These are phyloP conservation scores for Falco cherrug DNA, from an alignment of 2,797 vertebrate species.

Conservation along the genomic window DNA sequence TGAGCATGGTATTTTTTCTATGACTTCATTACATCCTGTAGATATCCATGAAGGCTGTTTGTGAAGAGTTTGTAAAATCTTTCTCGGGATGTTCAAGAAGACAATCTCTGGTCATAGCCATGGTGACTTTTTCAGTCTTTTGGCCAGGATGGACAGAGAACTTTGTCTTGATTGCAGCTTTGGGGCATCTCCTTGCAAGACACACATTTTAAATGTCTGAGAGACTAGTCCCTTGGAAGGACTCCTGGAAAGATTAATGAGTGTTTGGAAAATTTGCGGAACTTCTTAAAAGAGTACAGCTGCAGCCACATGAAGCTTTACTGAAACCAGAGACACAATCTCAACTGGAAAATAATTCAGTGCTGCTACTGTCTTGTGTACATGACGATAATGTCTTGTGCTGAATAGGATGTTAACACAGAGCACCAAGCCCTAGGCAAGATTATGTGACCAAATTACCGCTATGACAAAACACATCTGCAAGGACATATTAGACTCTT, in stretches of 20 bases:
- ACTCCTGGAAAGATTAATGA: neutral
- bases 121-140: neutral
- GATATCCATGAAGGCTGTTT: neutral
- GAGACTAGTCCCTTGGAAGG: neutral
- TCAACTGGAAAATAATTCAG: neutral
- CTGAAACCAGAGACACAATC: neutral
- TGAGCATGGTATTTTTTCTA: neutral
- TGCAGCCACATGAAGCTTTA: neutral
- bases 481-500: neutral
- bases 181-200: neutral
- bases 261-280: neutral
- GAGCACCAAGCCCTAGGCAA: neutral
- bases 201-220: rapidly evolving
- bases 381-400: neutral
- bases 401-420: neutral
- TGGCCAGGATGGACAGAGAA: neutral
- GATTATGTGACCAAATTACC: neutral
- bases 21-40: neutral
- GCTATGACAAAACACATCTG: neutral
- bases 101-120: neutral
- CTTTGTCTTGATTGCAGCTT: neutral
- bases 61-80: neutral
- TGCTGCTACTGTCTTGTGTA: neutral
- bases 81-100: neutral
- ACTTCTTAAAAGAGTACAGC: neutral